Percentiles rank a stretch among this genome's conserved stretches.
Evolutionary conservation across 2,888 invertebrate species (phyloP).

Genomic region (Cataglyphis rosenhaueri): DNA sequence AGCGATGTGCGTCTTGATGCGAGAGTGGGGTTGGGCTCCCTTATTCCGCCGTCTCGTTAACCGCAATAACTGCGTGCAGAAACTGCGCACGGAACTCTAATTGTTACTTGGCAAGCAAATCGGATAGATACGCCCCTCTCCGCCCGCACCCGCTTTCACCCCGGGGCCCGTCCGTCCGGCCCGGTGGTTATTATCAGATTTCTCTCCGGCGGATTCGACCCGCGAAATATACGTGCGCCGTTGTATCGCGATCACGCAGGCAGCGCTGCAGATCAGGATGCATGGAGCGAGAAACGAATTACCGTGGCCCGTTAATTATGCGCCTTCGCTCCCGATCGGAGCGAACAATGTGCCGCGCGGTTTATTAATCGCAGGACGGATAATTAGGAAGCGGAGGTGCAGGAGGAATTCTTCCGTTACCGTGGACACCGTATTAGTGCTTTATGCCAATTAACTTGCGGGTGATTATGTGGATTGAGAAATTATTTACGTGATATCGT

Average conservation of each 20-base stretch:
- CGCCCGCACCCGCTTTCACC: conserved; percentile 20
- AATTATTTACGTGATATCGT: not conserved
- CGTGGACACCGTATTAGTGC: conserved; percentile 25
- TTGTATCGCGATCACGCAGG: conserved; percentile 42
- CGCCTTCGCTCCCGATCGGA: conserved; percentile 50
- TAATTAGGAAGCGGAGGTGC: conserved; percentile 50
- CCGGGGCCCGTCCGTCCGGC: conserved; percentile 27
- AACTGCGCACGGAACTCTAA: conserved; percentile 74
- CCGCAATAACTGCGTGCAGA: conserved; percentile 74
- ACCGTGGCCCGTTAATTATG: conserved; percentile 52
- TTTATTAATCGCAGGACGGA: conserved; percentile 51
- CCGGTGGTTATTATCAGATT: conserved; percentile 53
- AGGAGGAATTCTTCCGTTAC: conserved; percentile 42
- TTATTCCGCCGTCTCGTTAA: conserved; percentile 74
- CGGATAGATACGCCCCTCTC: conserved; percentile 63
- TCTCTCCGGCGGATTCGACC: conserved; percentile 48
- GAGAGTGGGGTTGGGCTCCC: conserved; percentile 34
- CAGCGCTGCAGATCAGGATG: not conserved
- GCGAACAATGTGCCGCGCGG: conserved; percentile 45
- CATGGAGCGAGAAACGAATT: conserved; percentile 52
- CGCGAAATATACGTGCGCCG: conserved; percentile 39
- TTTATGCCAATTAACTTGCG: conserved; percentile 31
- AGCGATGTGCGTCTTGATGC: conserved; percentile 37
- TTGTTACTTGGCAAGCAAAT: conserved; percentile 79
- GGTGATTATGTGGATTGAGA: conserved; percentile 7